Evolutionary conservation across 2,113 vertebrate genomes (phyloP), one percentile per base, ranked within the genome.

Genomic region (Scartelaos histophorus): DNA sequence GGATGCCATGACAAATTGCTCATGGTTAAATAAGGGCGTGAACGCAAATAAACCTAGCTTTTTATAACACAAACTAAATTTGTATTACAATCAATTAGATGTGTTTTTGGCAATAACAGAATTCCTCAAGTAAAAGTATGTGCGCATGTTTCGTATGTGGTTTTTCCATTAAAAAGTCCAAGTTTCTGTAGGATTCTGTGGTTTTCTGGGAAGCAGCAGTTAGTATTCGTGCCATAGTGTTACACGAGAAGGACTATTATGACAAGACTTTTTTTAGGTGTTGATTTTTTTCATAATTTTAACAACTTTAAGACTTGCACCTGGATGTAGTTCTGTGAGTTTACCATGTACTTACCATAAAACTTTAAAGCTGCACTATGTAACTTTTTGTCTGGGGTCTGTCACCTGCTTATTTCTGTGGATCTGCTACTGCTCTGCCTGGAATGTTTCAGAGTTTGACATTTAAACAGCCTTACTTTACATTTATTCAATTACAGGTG

Each of bases 231-330:
- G 82, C 72, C 74, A 83, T 74, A 76, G 12, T 49, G 75, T 61
- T 72, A 83, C 78, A 83, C 64, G 71, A 88, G 75, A 82, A 82
- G 79, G 82, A 51, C 29, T 29, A 29, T 49, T 70, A 83, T 79
- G 83, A 84, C 83, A 82, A 76, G 72, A 70, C 53, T 83, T 76
- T 83, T 76, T 47, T 71, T 75, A 75, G 84, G 68, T 83, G 76
- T n/a, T 81, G 79, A 85, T 35, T 57, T 82, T 84, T 82, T 72
- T 73, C 49, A 73, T 67, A 75, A 76, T 45, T 71, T 38, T 65
- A 67, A 62, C 22, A 46, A 43, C 66, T 57, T 72, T 5, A 25
- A 81, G 54, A 56, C 35, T 47, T 80, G 71, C 57, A 7, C 49
- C 58, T 67, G 53, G 58, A 56, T 69, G 11, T 49, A 47, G 35